These are phyloP conservation scores for Pseudocheirus occidentalis DNA, from an alignment of 2,797 vertebrate genomes.

Conservation along the genomic window DNA sequence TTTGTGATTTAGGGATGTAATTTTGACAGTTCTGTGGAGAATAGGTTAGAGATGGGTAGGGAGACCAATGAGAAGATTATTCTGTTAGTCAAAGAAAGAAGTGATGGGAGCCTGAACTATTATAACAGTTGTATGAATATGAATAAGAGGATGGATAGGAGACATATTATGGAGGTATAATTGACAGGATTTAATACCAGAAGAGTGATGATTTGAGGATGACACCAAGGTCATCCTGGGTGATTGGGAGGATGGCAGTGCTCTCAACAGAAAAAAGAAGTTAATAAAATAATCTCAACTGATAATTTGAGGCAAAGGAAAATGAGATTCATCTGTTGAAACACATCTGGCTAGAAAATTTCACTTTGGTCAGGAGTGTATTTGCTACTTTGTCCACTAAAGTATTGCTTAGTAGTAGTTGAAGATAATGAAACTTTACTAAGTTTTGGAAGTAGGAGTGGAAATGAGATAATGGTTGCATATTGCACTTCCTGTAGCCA, in stretches of 20 bases:
- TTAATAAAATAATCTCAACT: background rate
- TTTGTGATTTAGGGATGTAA: background rate
- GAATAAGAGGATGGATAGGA: background rate
- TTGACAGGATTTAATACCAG: background rate
- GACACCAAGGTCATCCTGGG: background rate
- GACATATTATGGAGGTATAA: background rate
- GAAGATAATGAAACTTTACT: background rate
- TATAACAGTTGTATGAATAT: background rate
- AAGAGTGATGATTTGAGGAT: background rate
- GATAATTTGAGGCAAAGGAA: too few species aligned
- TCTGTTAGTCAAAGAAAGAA: background rate
- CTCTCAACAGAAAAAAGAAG: background rate
- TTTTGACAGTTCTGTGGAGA: background rate
- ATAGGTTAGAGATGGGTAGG: background rate
- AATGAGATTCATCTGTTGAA: background rate
- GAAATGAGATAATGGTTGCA: background rate
- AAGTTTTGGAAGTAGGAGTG: background rate
- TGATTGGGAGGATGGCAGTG: background rate
- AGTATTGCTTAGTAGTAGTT: background rate
- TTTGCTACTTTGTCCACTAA: background rate
- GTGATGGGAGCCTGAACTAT: background rate
- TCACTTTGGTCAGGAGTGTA: background rate
- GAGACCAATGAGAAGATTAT: background rate
- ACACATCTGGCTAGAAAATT: background rate
- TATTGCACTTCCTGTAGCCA: background rate